Base-by-base conservation (phyloP, 2,888 invertebrate species). In the Eulithis testata region DNA sequence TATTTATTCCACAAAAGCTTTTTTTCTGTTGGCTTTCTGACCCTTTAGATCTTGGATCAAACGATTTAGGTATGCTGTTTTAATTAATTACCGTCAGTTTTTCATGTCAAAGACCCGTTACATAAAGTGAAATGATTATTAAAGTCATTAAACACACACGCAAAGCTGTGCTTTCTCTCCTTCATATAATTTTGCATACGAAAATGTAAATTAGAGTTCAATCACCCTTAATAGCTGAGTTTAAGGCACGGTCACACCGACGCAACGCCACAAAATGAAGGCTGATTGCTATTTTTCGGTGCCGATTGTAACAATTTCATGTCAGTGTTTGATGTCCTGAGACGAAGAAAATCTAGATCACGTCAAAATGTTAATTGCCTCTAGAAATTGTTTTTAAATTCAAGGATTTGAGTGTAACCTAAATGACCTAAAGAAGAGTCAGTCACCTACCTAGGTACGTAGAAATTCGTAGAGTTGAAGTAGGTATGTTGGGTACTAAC, bases 101-200 rank as follows among this genome's bases (percentile, higher is more conserved):
- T 80, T 74, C 82, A 78, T 82, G 82, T 69, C 73, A 74, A 74
- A 74, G 70, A 70, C 71, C 76, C 76, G 76, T 82, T 77, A 76
- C 57, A 68, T 72, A 50, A 43, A 72, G 69, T 75, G 60, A 78
- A 80, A 11, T 55, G 14, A 77, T 79, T 75, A 77, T 68, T 66
- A 72, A 76, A 80, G 78, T 75, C 78, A 83, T 84, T 84, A 85
- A 79, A 81, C 74, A 83, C 76, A 80, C 85, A 85, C 85, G 84
- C 84, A 76, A 84, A 68, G 75, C 67, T 75, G 71, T 68, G 69
- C 68, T 72, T 71, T 73, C 76, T 74, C 66, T 74, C 68, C 68
- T 71, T 60, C 76, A 70, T 79, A 77, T 75, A 69, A 76, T 74
- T 82, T 79, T 80, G 75, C 78, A 80, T 79, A 78, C 71, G 62